Base-by-base conservation (phyloP, 2,113 vertebrate genomes). In the Tichodroma muraria region DNA sequence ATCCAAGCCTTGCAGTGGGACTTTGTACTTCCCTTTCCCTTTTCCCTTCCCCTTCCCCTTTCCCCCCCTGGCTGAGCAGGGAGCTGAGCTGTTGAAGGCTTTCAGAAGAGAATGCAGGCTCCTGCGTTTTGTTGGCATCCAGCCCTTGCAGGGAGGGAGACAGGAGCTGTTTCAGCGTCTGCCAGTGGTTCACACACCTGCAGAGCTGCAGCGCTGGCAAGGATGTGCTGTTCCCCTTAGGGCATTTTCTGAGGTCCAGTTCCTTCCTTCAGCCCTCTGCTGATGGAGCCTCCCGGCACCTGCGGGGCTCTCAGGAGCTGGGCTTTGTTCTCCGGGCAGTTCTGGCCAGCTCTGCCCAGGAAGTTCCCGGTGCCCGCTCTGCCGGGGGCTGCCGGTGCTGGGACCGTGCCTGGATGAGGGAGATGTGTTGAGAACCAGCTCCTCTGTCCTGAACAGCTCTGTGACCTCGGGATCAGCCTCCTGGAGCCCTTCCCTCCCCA, bases 341-440 rank as follows among this genome's bases (percentile, higher is more conserved):
- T 23, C 80, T 63, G 83, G 50, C 63, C 40, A 42, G 42, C 33
- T 47, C 25, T 80, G 69, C 71, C 35, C 52, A 5, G 16, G 20
- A 21, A 28, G 19, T 18, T 72, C 80, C 91, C 42, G 24, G 5
- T 0, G 2, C 56, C 56, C 11, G 56, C 86, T 47, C 82, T n/a
- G 59, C 68, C 47, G 47, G 75, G 9, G 17, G 35, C 38, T 59
- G 80, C 40, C 13, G 38, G 18, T 25, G 68, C 40, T 35, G 42
- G 64, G 77, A 35, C 81, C 16, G 16, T 9, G 25, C 9, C 45
- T 27, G 65, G 53, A 33, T 15, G 12, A 27, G 16, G 70, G 17
- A 11, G 70, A 37, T 0, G 4, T 9, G 1, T 9, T 8, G 6
- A 1, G 5, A 11, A 12, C 8, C 66, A 47, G n/a, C 15, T 53